Percentiles rank a stretch among this genome's conserved stretches.
Conservation (phyloP, 2,888 invertebrate genomes). For the Tortrix viridana region DNA sequence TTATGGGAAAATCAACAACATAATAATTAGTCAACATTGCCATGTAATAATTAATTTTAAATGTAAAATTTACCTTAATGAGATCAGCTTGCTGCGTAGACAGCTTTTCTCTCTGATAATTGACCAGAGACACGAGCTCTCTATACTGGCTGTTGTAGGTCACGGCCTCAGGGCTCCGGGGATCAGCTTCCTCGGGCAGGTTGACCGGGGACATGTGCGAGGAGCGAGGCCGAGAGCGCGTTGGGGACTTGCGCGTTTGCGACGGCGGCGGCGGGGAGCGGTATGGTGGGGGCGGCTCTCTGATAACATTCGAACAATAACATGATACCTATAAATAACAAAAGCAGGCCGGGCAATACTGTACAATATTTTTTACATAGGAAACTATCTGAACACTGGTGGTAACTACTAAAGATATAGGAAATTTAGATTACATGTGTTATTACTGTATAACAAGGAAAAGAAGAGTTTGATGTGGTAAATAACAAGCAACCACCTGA, state of each 20-base stretch:
- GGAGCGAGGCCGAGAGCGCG: conserved; percentile 61
- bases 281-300: conserved; percentile 81
- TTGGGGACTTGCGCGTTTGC: conserved; percentile 73
- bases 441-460: too few relatives aligned
- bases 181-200: conserved; percentile 63
- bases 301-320: conserved; percentile 42
- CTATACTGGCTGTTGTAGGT: conserved; percentile 90
- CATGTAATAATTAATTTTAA: background rate
- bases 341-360: too few relatives aligned
- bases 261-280: conserved; percentile 79
- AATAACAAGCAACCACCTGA: too few relatives aligned
- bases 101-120: conserved; percentile 95
- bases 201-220: conserved; percentile 77
- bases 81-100: conserved; percentile 95
- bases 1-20: too few relatives aligned
- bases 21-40: background rate
- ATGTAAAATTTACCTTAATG: conserved; percentile 87
- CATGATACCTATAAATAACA: background rate
- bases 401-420: too few relatives aligned
- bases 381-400: too few relatives aligned
- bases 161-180: conserved; percentile 84
- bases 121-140: conserved; percentile 94
- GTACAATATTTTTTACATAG: too few relatives aligned
- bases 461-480: too few relatives aligned
- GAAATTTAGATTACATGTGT: too few relatives aligned